phyloP scores from a whole-genome alignment of 37 sponge, comb jelly and placozoan species.

The Mnemiopsis leidyi region DNA sequence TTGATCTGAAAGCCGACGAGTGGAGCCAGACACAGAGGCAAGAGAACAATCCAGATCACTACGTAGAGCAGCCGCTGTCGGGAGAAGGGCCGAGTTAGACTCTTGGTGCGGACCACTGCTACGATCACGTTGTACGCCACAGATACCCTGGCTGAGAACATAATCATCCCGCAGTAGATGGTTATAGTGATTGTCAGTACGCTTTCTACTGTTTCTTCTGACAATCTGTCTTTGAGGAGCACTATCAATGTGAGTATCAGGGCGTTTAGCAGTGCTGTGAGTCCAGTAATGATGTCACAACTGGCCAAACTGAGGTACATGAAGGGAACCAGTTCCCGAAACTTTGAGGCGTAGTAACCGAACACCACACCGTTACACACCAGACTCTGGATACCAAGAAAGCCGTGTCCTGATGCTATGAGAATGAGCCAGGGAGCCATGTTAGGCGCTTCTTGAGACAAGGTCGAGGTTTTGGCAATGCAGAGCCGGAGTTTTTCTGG shows the following conservation, averaged over 20 bases:
- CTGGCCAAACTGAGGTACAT: background rate
- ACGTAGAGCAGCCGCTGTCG: background rate
- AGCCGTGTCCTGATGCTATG: background rate
- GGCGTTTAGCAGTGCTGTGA: background rate
- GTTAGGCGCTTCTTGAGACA: background rate
- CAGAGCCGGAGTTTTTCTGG: background rate
- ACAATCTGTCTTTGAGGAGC: background rate
- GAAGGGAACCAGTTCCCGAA: background rate
- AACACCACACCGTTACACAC: background rate
- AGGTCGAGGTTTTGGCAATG: background rate
- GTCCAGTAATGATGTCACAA: constrained; percentile 7
- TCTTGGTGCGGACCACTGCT: background rate
- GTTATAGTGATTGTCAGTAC: background rate
- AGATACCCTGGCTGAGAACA: constrained; percentile 17
- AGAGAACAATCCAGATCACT: background rate
- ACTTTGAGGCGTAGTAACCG: background rate
- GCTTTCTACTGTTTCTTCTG: background rate
- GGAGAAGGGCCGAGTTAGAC: background rate
- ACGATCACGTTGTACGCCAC: constrained; percentile 4
- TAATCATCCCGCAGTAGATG: background rate
- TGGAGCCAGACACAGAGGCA: background rate
- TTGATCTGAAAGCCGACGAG: background rate
- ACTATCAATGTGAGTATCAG: background rate
- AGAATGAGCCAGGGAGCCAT: constrained; percentile 22
- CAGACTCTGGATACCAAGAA: background rate